Conservation (phyloP, 2,888 invertebrate species). For the Lypha dubia region DNA sequence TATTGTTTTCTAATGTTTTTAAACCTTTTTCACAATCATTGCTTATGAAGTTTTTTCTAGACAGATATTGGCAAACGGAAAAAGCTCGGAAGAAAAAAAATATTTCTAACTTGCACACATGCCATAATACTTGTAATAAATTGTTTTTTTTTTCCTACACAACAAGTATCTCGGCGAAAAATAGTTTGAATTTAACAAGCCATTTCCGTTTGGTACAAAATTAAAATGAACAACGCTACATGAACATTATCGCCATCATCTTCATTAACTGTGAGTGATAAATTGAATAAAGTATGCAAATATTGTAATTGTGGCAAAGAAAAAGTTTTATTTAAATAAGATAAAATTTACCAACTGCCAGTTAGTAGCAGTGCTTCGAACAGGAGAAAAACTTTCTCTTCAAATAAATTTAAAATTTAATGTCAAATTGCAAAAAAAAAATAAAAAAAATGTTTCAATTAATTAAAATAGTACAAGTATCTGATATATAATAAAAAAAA, state of each 20-base stretch:
- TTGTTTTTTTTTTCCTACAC: not conserved
- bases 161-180: constrained; percentile 50
- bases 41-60: constrained; percentile 20
- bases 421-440: too few relatives aligned
- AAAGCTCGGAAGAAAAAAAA: not conserved
- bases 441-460: too few relatives aligned
- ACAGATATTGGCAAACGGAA: not conserved
- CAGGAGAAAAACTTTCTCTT: constrained; percentile 28
- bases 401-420: not conserved
- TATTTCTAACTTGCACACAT: constrained; percentile 10
- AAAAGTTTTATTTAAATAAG: constrained; percentile 36
- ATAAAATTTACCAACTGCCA: constrained; percentile 1
- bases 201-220: constrained; percentile 58
- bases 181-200: constrained; percentile 54
- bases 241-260: constrained; percentile 24
- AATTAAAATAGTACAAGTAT: too few relatives aligned
- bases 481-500: too few relatives aligned
- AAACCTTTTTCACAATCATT: constrained; percentile 27
- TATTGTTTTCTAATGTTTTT: constrained; percentile 29
- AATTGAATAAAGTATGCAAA: not conserved
- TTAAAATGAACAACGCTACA: constrained; percentile 38
- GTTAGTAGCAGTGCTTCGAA: not conserved
- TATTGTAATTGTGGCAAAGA: constrained; percentile 3
- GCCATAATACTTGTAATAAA: constrained; percentile 23
- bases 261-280: constrained; percentile 28